Evolutionary conservation across 2,888 invertebrate genomes (phyloP).

Genomic region (Conops quadrifasciatus): DNA sequence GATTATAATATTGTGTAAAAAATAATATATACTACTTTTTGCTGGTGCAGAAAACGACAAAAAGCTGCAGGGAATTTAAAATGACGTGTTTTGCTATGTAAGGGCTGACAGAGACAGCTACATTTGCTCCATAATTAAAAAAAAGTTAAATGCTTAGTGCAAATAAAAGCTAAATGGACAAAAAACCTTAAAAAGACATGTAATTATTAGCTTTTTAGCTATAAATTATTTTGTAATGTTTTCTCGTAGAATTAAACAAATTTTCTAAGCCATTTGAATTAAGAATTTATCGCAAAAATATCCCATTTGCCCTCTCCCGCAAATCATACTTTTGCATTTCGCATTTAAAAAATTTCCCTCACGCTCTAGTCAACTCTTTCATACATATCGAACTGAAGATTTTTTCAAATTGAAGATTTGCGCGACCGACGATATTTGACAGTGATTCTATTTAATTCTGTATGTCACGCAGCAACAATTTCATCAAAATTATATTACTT

Average conservation of each 20-base stretch:
- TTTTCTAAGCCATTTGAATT: neutral
- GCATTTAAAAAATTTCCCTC: slow-evolving; percentile 12
- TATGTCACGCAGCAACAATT: slow-evolving; percentile 42
- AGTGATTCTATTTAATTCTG: slow-evolving; percentile 33
- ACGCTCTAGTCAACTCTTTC: slow-evolving; percentile 29
- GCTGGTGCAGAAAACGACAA: slow-evolving; percentile 10
- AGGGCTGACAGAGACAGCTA: slow-evolving; percentile 24
- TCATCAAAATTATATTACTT: slow-evolving; percentile 34
- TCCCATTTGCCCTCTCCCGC: neutral
- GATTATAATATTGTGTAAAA: neutral
- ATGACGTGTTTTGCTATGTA: slow-evolving; percentile 40
- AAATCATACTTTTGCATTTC: neutral
- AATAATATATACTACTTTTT: slow-evolving; percentile 10
- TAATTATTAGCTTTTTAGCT: neutral
- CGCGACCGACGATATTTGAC: slow-evolving; percentile 27
- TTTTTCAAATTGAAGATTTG: slow-evolving; percentile 11
- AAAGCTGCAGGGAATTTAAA: slow-evolving; percentile 16
- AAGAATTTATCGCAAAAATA: neutral
- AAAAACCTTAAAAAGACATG: slow-evolving; percentile 8
- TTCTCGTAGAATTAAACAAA: neutral
- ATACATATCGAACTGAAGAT: slow-evolving; percentile 19
- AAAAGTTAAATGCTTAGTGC: neutral
- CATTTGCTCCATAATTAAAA: neutral
- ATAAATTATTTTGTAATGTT: neutral
- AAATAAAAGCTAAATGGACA: neutral